phyloP scores from a whole-genome alignment of 2,888 invertebrate genomes.

The Leucoma salicis region DNA sequence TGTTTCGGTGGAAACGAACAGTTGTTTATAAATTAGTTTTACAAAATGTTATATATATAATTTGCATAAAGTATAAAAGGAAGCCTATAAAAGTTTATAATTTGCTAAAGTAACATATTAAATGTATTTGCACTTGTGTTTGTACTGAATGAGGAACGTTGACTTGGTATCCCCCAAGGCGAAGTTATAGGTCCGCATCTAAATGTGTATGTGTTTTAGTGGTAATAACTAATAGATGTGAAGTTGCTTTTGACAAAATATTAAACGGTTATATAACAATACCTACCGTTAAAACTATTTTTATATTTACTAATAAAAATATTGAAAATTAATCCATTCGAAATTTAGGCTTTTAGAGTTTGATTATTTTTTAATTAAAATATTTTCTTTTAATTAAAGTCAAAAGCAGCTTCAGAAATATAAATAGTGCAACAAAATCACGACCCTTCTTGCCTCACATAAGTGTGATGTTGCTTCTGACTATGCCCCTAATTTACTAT shows the following conservation, averaged over 20 bases:
- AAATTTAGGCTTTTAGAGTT: too few relatives aligned
- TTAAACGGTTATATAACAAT: neutral
- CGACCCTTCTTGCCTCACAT: slow-evolving; percentile 49
- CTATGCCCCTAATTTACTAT: slow-evolving; percentile 37
- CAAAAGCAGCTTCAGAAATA: slow-evolving; percentile 43
- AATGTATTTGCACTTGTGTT: slow-evolving; percentile 22
- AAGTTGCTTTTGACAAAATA: slow-evolving; percentile 34
- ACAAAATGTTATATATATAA: too few relatives aligned
- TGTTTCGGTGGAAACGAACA: too few relatives aligned
- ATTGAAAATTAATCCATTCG: too few relatives aligned
- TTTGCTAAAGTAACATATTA: too few relatives aligned
- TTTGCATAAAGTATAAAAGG: too few relatives aligned
- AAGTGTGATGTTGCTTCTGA: slow-evolving; percentile 49
- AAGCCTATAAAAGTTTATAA: too few relatives aligned
- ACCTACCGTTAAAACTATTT: neutral
- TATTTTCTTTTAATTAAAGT: slow-evolving; percentile 8
- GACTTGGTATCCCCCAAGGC: slow-evolving; percentile 51
- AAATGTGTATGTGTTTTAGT: slow-evolving; percentile 39
- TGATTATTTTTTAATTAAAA: neutral
- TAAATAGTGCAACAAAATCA: slow-evolving; percentile 33
- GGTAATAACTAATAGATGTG: slow-evolving; percentile 24
- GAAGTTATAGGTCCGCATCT: slow-evolving; percentile 39
- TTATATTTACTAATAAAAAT: neutral
- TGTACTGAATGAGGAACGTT: slow-evolving; percentile 34
- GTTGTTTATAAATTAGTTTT: too few relatives aligned